phyloP scores from a whole-genome alignment of 2,888 invertebrate species.

The Archips crataeganus region DNA sequence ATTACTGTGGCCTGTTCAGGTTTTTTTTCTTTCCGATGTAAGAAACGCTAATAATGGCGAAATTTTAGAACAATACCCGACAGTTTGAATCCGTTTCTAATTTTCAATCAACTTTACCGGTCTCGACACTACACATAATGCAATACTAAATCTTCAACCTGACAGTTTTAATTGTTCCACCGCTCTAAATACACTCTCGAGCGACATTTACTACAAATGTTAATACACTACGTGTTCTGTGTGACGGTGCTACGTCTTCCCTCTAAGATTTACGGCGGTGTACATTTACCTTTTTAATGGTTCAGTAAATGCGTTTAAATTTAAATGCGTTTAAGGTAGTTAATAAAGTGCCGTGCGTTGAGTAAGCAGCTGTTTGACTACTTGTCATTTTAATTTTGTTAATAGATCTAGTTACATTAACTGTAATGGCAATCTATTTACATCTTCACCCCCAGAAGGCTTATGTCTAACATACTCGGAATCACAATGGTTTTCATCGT shows the following conservation, averaged over 20 bases:
- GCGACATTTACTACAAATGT: slow-evolving; percentile 74
- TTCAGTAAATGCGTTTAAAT: slow-evolving; percentile 54
- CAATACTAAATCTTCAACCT: slow-evolving; percentile 51
- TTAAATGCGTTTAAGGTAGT: slow-evolving; percentile 50
- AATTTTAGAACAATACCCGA: not conserved
- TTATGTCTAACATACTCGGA: too few species aligned
- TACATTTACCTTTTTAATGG: slow-evolving; percentile 57
- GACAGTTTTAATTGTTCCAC: slow-evolving; percentile 54
- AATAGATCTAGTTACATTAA: slow-evolving; percentile 15
- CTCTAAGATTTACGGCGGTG: slow-evolving; percentile 57
- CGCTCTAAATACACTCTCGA: slow-evolving; percentile 68
- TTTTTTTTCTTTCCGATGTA: too few species aligned
- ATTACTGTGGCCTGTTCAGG: too few species aligned
- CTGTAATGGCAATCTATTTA: not conserved
- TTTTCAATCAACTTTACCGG: slow-evolving; percentile 16
- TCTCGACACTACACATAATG: slow-evolving; percentile 46
- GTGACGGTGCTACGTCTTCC: slow-evolving; percentile 64
- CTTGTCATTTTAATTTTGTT: slow-evolving; percentile 33
- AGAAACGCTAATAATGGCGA: too few species aligned
- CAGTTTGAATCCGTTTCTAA: not conserved
- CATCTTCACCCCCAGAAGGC: not conserved
- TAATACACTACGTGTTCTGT: slow-evolving; percentile 54
- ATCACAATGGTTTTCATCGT: too few species aligned
- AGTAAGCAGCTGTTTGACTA: slow-evolving; percentile 37
- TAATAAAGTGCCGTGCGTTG: slow-evolving; percentile 32